These are phyloP conservation scores for Dendroctonus valens DNA, from an alignment of 1,140 invertebrate species.

Conservation along the genomic window DNA sequence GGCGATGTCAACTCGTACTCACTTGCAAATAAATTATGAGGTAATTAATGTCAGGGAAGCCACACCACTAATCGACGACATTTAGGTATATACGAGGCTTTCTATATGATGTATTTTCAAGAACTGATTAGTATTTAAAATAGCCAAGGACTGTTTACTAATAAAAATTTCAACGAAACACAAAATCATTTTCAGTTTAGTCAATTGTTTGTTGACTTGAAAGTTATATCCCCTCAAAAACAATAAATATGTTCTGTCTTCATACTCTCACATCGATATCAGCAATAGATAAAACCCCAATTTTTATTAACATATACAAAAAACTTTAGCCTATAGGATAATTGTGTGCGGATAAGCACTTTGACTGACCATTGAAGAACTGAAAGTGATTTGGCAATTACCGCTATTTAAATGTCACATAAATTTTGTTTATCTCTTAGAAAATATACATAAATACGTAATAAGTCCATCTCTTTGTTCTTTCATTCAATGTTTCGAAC, in stretches of 20 bases:
- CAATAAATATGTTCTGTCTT: background rate
- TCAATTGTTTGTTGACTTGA: too few species aligned
- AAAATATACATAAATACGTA: slow-evolving; percentile 6
- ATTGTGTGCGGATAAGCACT: background rate
- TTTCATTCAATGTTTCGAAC: background rate
- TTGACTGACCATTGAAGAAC: background rate
- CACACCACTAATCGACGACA: background rate
- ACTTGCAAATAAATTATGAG: slow-evolving; percentile 19
- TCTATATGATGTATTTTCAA: background rate
- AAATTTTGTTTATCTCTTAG: slow-evolving; percentile 7
- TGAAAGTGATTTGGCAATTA: slow-evolving; percentile 7
- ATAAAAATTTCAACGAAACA: too few species aligned
- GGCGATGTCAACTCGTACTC: slow-evolving; percentile 9
- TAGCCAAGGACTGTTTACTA: too few species aligned
- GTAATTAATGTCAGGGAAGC: slow-evolving; percentile 7
- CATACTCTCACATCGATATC: background rate
- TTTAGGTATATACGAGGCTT: background rate
- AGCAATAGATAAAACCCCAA: background rate
- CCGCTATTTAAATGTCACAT: background rate
- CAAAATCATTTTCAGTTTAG: too few species aligned
- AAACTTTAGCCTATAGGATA: background rate
- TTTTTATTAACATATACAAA: too few species aligned
- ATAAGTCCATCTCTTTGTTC: slow-evolving; percentile 1
- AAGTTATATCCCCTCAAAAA: too few species aligned
- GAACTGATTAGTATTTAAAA: too few species aligned